Evolutionary conservation across 2,113 vertebrate species (phyloP).

Genomic region (Mustela lutreola): DNA sequence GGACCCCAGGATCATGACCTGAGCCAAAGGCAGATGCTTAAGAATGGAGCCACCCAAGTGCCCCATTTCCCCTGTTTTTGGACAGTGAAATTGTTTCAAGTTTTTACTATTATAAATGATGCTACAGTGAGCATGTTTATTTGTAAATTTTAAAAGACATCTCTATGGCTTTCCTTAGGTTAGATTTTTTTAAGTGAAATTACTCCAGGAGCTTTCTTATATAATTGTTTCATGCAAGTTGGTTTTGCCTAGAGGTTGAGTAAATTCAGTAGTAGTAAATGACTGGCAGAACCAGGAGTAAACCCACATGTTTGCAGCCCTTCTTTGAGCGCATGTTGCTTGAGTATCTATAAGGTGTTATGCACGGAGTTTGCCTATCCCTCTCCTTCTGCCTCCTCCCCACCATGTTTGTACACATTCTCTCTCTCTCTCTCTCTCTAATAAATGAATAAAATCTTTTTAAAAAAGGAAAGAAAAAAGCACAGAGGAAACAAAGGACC

Average conservation of each 20-base stretch:
- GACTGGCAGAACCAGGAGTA: not conserved
- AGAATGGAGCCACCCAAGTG: too few relatives aligned
- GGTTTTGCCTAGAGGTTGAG: not conserved
- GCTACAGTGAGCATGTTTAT: not conserved
- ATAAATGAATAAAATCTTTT: not conserved
- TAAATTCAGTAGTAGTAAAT: not conserved
- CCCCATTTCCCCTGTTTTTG: too few relatives aligned
- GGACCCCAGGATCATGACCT: too few relatives aligned
- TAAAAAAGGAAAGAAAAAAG: not conserved
- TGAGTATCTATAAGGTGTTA: not conserved
- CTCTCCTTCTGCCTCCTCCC: not conserved
- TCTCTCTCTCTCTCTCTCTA: not conserved
- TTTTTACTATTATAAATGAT: not conserved
- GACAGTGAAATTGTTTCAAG: not conserved
- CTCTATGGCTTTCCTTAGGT: not conserved
- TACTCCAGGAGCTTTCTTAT: not conserved
- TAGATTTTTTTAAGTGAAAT: not conserved
- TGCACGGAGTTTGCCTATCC: not conserved
- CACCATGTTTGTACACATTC: not conserved
- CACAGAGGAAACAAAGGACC: not conserved
- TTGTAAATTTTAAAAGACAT: not conserved
- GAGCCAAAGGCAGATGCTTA: too few relatives aligned
- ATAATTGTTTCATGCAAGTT: not conserved
- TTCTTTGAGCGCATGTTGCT: not conserved
- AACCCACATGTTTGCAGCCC: not conserved